A percentile compares a stretch with the other conserved stretches of the same genome.
phyloP scores from a whole-genome alignment of 2,113 vertebrate species.

The Pteronura brasiliensis region DNA sequence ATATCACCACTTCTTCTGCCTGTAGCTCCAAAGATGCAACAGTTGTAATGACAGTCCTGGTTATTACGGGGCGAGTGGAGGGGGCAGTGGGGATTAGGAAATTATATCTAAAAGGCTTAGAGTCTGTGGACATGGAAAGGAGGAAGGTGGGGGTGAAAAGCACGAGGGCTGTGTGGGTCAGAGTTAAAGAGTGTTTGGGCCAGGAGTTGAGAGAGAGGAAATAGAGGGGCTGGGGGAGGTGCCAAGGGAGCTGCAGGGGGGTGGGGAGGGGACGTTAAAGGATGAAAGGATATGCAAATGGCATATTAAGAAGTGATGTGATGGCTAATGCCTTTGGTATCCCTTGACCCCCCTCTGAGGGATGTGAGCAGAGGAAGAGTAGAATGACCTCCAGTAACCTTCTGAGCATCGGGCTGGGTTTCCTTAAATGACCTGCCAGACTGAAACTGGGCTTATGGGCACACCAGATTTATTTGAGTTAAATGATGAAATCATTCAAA shows the following conservation, averaged over 20 bases:
- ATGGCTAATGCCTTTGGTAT: neutral
- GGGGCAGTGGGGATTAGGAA: neutral
- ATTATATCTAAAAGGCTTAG: neutral
- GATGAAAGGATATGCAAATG: neutral
- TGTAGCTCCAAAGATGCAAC: neutral
- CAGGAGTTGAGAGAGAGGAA: neutral
- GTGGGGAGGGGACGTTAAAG: neutral
- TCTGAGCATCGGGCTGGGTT: neutral
- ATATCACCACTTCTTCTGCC: neutral
- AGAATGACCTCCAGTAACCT: neutral
- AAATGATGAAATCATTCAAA: neutral
- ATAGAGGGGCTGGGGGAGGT: accelerated
- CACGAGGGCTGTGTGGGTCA: accelerated
- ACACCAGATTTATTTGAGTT: neutral
- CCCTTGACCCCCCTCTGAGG: neutral
- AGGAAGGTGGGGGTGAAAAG: neutral
- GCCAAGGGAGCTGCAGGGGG: neutral
- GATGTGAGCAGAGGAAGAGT: neutral
- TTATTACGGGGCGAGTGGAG: neutral
- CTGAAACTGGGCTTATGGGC: neutral
- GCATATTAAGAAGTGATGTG: neutral
- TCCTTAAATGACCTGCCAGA: neutral
- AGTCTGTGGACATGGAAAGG: neutral
- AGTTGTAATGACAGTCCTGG: neutral
- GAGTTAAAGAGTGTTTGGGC: too few species aligned